Evolutionary conservation across 1,140 invertebrate genomes (phyloP), one percentile per base, ranked within the genome.

Genomic region (Wiebesia pumilae): DNA sequence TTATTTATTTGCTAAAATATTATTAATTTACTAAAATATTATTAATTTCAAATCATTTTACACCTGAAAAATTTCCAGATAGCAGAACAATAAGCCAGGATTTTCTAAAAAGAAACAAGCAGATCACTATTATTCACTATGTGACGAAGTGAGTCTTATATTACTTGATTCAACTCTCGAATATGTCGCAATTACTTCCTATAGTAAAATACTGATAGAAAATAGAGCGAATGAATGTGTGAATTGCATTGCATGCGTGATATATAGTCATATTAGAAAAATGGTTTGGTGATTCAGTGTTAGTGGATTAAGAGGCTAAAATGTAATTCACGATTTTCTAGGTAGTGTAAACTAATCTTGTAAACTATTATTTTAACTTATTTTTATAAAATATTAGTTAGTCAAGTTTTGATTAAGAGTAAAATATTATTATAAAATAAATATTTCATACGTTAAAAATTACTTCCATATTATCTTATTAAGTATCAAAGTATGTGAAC

Each of bases 311-410:
- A 87, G 86, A 88, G 86, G 80, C 83, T 83, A 87, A 90, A 90
- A 90, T 86, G 87, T 87, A 88, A 88, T 90, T 90, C 88, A 90
- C 89, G 87, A 87, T 90, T 88, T 88, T 86, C 83, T 88, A 85
- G 87, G 88, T 89, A 83, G 88, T 88, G 88, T 88, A 88, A 83
- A 67, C 51, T 35, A 38, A 4, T 65, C 21, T 47, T 35, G 3
- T 21, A 27, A 51, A 14, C 9, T 1, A 7, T 7, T 21, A 47
- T 78, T 84, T 51, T 58, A 38, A 38, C 43, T 78, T 84, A 67
- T 67, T 84, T 65, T 79, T 67, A 67, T 67, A 38, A 84, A 84
- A 84, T 84, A 78, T 84, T 65, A 58, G 33, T 83, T 75, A 73
- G 47, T 73, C 19, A 3, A 75, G 47, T 3, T 75, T 83, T 54